Evolutionary conservation across 2,113 vertebrate genomes (phyloP), one percentile per base, ranked within the genome.

Genomic region (Austrofundulus limnaeus): DNA sequence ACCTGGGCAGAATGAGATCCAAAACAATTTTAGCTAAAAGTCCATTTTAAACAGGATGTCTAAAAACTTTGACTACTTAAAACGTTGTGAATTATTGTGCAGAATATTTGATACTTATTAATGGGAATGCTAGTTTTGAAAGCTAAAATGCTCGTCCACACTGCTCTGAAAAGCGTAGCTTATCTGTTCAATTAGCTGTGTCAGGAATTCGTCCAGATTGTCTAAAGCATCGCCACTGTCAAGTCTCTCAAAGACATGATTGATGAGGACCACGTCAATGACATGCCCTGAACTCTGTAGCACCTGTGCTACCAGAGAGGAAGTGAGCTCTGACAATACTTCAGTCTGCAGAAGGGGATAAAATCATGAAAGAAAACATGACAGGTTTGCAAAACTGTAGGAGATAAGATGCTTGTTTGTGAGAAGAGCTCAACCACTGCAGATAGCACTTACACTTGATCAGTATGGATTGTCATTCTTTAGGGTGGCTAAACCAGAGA

Each of bases 221-320:
- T 68, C 14, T 13, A 72, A 38, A 56, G 43, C 54, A 12, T 80
- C 20, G 19, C 72, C 55, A 11, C 60, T 7, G 28, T 72, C 28
- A 3, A 81, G 72, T 43, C 10, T 59, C 0, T 56, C 60, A 69
- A 76, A 76, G 8, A 72, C 63, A 15, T 0, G 25, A 42, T 68
- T 63, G 7, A 80, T 60, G 41, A 47, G 39, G 7, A 41, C 60
- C 14, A 69, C 65, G 69, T 77, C 60, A 43, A 61, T 69, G 0
- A n/a, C 49, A 39, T 28, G 13, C 11, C 34, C 75, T 2, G 61
- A 78, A 14, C 15, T 86, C 63, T 76, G 38, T 12, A 62, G 45
- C 28, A 80, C 5, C 60, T 87, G 37, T 42, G 75, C 78, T 56
- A 68, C 6, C 70, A 85, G 82, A 61, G 49, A 57, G 47, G 82